A percentile compares a stretch with the other conserved stretches of the same genome.
phyloP scores from a whole-genome alignment of 2,888 invertebrate species.

The Tipula lateralis region DNA sequence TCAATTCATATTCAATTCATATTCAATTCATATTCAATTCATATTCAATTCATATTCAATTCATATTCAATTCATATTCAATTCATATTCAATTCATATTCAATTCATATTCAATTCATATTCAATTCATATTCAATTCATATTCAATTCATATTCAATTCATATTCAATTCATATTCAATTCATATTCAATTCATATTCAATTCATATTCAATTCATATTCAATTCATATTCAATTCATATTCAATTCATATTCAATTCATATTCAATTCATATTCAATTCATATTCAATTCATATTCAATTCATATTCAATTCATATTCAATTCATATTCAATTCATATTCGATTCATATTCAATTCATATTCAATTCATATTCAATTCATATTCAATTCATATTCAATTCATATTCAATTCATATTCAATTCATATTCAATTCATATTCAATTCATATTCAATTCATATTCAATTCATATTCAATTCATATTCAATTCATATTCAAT shows the following conservation, averaged over 20 bases:
- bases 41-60: not conserved
- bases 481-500: not conserved
- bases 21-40: no score
- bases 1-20: no score
- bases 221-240: not conserved
- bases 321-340: not conserved
- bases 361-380: not conserved
- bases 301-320: not conserved
- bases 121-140: not conserved
- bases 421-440: not conserved
- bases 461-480: not conserved
- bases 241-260: not conserved
- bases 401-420: not conserved
- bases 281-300: not conserved
- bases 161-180: not conserved
- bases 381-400: not conserved
- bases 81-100: not conserved
- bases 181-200: not conserved
- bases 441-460: not conserved
- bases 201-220: not conserved
- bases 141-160: not conserved
- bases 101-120: not conserved
- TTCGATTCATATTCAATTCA: not conserved
- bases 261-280: not conserved
- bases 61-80: not conserved